Evolutionary conservation across 2,113 vertebrate genomes (phyloP).

Genomic region (Semnornis frantzii): DNA sequence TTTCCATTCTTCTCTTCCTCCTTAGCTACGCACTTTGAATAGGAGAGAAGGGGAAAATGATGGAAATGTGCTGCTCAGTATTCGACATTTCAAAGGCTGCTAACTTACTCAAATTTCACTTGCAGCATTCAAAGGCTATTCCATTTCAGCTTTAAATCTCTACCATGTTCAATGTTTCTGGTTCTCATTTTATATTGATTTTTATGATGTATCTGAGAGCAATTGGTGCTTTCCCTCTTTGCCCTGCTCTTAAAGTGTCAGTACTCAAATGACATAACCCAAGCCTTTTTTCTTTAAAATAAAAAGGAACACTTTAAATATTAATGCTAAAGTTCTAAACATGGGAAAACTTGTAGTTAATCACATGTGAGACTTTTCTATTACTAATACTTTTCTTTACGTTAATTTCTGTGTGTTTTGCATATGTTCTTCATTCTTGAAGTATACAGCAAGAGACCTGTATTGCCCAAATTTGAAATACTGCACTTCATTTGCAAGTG

Average conservation of each 20-base stretch:
- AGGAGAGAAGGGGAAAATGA: not conserved
- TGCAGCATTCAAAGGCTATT: not conserved
- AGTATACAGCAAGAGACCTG: not conserved
- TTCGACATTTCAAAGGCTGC: not conserved
- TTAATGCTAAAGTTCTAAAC: not conserved
- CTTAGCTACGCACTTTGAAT: not conserved
- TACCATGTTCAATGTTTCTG: not conserved
- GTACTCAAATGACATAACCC: not conserved
- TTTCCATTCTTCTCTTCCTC: conserved; percentile 17
- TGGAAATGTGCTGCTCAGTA: not conserved
- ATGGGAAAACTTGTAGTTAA: not conserved
- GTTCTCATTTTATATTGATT: not conserved
- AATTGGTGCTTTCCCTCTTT: not conserved
- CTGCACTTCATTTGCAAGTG: not conserved
- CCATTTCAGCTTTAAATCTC: not conserved
- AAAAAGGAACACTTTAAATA: not conserved
- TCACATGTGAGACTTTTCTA: not conserved
- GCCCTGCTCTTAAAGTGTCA: not conserved
- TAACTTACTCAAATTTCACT: not conserved
- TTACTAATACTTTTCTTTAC: not conserved
- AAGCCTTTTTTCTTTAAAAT: not conserved
- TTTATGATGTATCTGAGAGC: not conserved
- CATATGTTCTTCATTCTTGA: not conserved
- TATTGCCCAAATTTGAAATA: not conserved
- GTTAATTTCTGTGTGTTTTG: not conserved